phyloP scores from a whole-genome alignment of 2,888 invertebrate genomes.

The Thereva nobilitata region DNA sequence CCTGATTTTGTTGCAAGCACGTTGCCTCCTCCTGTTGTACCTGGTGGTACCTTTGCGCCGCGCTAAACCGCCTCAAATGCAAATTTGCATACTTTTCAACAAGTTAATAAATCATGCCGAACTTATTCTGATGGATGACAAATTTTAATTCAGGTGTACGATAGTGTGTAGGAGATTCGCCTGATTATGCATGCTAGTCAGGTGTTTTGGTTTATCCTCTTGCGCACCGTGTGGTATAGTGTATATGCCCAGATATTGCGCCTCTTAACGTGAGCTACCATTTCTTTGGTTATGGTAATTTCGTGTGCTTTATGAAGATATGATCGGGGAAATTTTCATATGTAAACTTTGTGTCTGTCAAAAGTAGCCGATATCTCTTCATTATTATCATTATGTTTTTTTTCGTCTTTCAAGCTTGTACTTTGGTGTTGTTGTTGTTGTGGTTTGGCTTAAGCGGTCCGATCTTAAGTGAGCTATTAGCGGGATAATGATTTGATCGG shows the following conservation, averaged over 20 bases:
- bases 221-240: slow-evolving; percentile 27
- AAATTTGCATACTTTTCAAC: slow-evolving; percentile 42
- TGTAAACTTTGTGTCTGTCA: neutral
- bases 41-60: neutral
- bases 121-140: slow-evolving; percentile 41
- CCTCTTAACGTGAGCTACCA: slow-evolving; percentile 34
- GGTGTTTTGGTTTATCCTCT: slow-evolving; percentile 32
- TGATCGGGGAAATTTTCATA: neutral
- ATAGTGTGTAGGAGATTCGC: slow-evolving; percentile 40
- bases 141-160: slow-evolving; percentile 36
- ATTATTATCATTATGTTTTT: too few species aligned
- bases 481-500: too few species aligned
- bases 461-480: too few species aligned
- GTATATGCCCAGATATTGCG: slow-evolving; percentile 10
- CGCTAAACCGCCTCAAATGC: slow-evolving; percentile 3
- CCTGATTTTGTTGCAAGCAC: neutral
- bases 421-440: too few species aligned
- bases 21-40: neutral
- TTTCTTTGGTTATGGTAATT: slow-evolving; percentile 37
- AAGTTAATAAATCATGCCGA: slow-evolving; percentile 38
- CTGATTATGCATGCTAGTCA: slow-evolving; percentile 39
- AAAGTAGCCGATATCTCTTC: too few species aligned
- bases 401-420: too few species aligned
- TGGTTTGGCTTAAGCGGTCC: too few species aligned
- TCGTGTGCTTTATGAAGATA: neutral